Evolutionary conservation across 2,113 vertebrate genomes (phyloP), one percentile per base, ranked within the genome.

Genomic region (Bubo blakistoni): DNA sequence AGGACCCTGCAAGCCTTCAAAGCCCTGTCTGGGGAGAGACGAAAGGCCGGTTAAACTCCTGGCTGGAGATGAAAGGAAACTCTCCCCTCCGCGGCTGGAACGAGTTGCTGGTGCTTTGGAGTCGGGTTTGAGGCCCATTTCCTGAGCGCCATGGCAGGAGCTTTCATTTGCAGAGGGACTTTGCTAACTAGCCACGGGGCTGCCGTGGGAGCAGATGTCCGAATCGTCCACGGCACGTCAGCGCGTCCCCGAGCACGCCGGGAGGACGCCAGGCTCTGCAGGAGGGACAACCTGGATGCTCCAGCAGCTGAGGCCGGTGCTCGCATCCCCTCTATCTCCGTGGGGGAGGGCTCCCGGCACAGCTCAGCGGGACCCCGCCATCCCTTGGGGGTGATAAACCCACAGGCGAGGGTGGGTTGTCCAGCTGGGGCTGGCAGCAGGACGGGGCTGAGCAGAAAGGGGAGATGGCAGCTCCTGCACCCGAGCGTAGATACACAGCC

Each of bases 21-120:
- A 96, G 95, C 93, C 61, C 51, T 1, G 72, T n/a, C 63, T 83
- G 95, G 40, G 79, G 82, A 73, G 84, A 92, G 95, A 92, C 67
- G 54, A 92, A 88, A 92, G 93, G 92, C 42, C 49, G 76, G 80
- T 90, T 94, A 61, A 83, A 17, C 63, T 81, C 90, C 96, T 97
- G 96, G 96, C 96, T 24, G 55, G 21, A 91, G 96, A 96, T 96
- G 92, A 97, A 97, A 97, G 94, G 46, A 91, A 92, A 89, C 46
- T 52, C 55, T 83, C 71, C 91, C 59, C 80, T 86, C 72, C 16
- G 10, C 87, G 92, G 36, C 95, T 97, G 95, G 96, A 96, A 95
- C 4, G 54, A 70, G 95, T 92, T 97, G 34, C 44, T 66, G 76
- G 91, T 24, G 96, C 96, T 92, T 19, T 74, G 80, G 76, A 91